A percentile compares a stretch with the other conserved stretches of the same genome.
Evolutionary conservation across 1,140 invertebrate genomes (phyloP).

Genomic region (Drosophila sturtevanti): DNA sequence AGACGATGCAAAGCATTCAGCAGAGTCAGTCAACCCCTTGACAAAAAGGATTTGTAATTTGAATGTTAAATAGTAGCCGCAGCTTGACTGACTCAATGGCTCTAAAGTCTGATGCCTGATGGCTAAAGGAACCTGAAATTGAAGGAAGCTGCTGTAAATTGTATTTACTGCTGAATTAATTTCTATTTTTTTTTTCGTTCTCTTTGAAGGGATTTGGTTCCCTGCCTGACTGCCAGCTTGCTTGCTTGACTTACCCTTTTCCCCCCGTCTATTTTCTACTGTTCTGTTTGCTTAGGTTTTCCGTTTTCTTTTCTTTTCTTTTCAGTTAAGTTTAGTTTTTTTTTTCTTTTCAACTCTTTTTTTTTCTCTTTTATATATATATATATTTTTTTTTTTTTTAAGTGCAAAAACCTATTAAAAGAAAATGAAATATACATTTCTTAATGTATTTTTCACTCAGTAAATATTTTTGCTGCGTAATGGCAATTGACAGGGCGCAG

Average conservation of each 20-base stretch:
- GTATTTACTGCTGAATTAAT: constrained; percentile 79
- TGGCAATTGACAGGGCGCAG: constrained; percentile 74
- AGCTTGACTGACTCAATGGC: constrained; percentile 11
- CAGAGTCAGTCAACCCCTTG: constrained; percentile 21
- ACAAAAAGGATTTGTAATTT: constrained; percentile 74
- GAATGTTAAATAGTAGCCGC: constrained; percentile 73
- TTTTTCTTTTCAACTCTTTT: constrained; percentile 37
- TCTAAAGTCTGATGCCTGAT: neutral
- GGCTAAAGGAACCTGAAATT: neutral
- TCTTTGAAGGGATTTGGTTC: constrained; percentile 49
- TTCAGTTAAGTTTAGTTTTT: constrained; percentile 16
- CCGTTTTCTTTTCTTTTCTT: constrained; percentile 10
- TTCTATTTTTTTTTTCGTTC: constrained; percentile 64
- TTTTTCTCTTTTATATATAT: constrained; percentile 36
- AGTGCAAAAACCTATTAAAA: constrained; percentile 61
- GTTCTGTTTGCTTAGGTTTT: constrained; percentile 72
- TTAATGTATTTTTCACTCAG: constrained; percentile 29
- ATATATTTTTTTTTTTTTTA: constrained; percentile 37
- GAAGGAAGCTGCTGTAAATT: constrained; percentile 47
- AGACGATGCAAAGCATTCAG: constrained; percentile 11
- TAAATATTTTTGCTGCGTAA: constrained; percentile 46
- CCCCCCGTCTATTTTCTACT: no score
- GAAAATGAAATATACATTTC: constrained; percentile 48
- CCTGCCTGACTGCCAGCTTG: neutral
- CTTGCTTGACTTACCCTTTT: neutral